Evolutionary conservation across 2,888 invertebrate species (phyloP).

Genomic region (Eupelmus urozonus): DNA sequence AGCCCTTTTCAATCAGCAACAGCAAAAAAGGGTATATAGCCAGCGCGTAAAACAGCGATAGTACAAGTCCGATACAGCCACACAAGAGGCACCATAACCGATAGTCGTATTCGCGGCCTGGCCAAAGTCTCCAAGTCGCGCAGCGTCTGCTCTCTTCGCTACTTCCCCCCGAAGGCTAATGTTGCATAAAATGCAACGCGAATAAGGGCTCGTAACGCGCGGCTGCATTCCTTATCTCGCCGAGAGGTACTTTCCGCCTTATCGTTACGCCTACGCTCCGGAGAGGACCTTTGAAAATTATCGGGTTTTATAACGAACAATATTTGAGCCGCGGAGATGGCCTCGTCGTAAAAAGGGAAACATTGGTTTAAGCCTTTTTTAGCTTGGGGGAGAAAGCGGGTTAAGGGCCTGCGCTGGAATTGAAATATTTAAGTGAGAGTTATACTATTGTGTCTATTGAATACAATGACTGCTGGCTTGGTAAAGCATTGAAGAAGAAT

Average conservation of each 20-base stretch:
- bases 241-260: conserved; percentile 56
- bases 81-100: background rate
- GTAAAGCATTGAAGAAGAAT: no score
- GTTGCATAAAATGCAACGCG: conserved; percentile 36
- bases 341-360: no score
- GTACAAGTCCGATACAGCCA: background rate
- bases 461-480: no score
- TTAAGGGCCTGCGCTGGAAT: no score
- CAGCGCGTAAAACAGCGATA: background rate
- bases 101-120: background rate
- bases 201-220: conserved; percentile 9
- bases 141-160: conserved; percentile 32
- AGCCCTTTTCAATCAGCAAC: background rate
- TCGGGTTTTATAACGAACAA: conserved; percentile 69
- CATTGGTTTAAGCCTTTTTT: no score
- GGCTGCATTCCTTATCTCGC: conserved; percentile 45
- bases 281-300: conserved; percentile 68
- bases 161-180: conserved; percentile 7
- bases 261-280: conserved; percentile 54
- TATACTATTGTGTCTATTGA: no score
- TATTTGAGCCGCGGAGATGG: conserved; percentile 52
- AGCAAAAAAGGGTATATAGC: background rate
- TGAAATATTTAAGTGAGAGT: no score
- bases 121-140: no score
- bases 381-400: no score